Conservation (phyloP, 2,888 invertebrate genomes). For the Alcis repandata region DNA sequence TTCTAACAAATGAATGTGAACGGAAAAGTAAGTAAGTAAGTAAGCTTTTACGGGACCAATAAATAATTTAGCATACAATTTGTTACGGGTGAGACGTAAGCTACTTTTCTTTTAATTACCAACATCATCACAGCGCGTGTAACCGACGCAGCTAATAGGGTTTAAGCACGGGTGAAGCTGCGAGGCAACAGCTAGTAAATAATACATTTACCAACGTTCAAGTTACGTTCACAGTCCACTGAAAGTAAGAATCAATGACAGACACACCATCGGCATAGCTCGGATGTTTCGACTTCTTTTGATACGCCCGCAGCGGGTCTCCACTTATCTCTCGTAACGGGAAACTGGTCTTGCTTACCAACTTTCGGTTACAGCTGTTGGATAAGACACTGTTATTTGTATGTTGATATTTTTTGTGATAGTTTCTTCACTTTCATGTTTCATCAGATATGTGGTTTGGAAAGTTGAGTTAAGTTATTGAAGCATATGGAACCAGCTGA, state of each 20-base stretch:
- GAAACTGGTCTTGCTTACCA: conserved; percentile 64
- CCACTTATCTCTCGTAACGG: conserved; percentile 69
- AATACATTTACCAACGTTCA: neutral
- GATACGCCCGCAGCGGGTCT: conserved; percentile 67
- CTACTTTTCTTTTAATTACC: too few relatives aligned
- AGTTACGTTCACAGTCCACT: conserved; percentile 47
- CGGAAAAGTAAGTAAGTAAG: too few relatives aligned
- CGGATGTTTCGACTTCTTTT: conserved; percentile 70
- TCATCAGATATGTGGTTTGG: neutral
- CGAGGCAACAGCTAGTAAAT: too few relatives aligned
- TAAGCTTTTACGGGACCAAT: too few relatives aligned
- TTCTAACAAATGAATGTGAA: too few relatives aligned
- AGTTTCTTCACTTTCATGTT: conserved; percentile 10
- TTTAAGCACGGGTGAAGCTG: too few relatives aligned
- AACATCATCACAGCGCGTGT: too few relatives aligned
- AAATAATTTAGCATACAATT: too few relatives aligned
- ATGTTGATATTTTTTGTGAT: conserved; percentile 27
- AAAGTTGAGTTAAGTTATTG: neutral
- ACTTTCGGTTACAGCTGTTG: conserved; percentile 53
- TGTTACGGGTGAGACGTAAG: too few relatives aligned
- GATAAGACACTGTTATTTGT: conserved; percentile 41
- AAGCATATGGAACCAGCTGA: neutral
- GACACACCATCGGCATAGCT: conserved; percentile 64
- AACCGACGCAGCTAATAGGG: too few relatives aligned
- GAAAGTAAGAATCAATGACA: conserved; percentile 60